Conservation (phyloP, 1,140 invertebrate species). For the Drosophila leontia region DNA sequence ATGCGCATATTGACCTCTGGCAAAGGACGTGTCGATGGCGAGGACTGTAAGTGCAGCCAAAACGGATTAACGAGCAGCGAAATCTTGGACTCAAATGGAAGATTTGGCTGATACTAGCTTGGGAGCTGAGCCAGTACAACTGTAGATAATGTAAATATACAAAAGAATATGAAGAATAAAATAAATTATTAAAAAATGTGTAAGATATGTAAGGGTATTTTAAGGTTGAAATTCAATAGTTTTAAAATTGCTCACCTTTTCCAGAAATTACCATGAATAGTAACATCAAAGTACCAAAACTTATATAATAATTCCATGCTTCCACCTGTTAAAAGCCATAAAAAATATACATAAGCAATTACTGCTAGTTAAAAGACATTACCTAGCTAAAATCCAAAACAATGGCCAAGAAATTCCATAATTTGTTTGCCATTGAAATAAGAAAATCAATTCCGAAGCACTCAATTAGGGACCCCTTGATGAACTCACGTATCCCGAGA, state of each 20-base stretch:
- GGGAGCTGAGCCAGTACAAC: neutral
- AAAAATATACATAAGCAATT: neutral
- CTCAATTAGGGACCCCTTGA: slow-evolving; percentile 2
- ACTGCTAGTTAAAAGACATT: slow-evolving; percentile 4
- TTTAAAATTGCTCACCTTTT: neutral
- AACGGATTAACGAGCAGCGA: slow-evolving; percentile 58
- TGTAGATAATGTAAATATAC: slow-evolving; percentile 49
- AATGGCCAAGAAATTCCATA: neutral
- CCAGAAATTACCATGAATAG: neutral
- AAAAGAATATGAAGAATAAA: slow-evolving; percentile 12
- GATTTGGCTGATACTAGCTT: slow-evolving; percentile 50
- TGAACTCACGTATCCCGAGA: neutral
- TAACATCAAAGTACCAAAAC: neutral
- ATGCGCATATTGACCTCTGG: slow-evolving; percentile 71
- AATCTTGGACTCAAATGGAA: slow-evolving; percentile 51
- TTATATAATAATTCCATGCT: neutral
- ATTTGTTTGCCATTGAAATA: slow-evolving; percentile 14
- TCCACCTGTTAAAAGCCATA: too few relatives aligned
- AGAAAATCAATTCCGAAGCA: slow-evolving; percentile 35
- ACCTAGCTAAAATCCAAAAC: neutral
- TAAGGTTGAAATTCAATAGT: neutral
- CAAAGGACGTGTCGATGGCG: slow-evolving; percentile 57
- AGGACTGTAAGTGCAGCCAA: slow-evolving; percentile 76
- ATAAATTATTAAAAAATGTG: neutral
- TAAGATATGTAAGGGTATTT: neutral